Evolutionary conservation across 2,113 vertebrate genomes (phyloP).

Genomic region (Shinisaurus crocodilurus): DNA sequence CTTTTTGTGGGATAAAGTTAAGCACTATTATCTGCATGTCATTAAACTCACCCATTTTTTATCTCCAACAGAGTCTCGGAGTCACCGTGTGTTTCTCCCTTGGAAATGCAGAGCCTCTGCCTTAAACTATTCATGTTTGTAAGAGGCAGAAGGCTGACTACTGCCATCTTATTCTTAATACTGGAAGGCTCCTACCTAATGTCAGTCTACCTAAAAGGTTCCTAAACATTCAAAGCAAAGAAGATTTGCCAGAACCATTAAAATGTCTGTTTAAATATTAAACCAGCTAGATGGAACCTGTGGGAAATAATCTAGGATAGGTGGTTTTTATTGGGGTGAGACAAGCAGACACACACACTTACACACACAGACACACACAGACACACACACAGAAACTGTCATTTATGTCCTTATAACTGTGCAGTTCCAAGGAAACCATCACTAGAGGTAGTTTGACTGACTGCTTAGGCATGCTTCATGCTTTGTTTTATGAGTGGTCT

Average conservation of each 20-base stretch:
- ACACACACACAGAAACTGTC: conserved; percentile 13
- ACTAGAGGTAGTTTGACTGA: conserved; percentile 49
- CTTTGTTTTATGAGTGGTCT: conserved; percentile 18
- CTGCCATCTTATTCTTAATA: conserved; percentile 48
- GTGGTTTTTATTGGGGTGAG: conserved; percentile 47
- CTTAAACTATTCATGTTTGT: neutral
- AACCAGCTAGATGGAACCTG: conserved; percentile 49
- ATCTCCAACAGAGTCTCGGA: conserved; percentile 26
- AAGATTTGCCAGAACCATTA: neutral
- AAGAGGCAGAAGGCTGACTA: conserved; percentile 45
- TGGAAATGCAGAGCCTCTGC: conserved; percentile 38
- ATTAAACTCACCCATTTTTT: conserved; percentile 38
- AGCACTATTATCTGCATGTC: conserved; percentile 29
- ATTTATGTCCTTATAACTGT: conserved; percentile 20
- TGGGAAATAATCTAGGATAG: conserved; percentile 41
- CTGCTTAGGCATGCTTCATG: conserved; percentile 19
- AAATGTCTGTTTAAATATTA: conserved; percentile 67
- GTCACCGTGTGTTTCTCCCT: neutral
- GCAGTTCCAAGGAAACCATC: conserved; percentile 59
- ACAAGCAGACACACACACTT: conserved; percentile 4
- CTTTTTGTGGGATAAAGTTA: conserved; percentile 36
- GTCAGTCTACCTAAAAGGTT: conserved; percentile 51
- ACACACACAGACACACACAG: conserved; percentile 9
- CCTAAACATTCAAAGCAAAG: conserved; percentile 54
- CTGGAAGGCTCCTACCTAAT: conserved; percentile 40